Conservation (phyloP, 2,888 invertebrate species). For the Temnothorax rugatulus region DNA sequence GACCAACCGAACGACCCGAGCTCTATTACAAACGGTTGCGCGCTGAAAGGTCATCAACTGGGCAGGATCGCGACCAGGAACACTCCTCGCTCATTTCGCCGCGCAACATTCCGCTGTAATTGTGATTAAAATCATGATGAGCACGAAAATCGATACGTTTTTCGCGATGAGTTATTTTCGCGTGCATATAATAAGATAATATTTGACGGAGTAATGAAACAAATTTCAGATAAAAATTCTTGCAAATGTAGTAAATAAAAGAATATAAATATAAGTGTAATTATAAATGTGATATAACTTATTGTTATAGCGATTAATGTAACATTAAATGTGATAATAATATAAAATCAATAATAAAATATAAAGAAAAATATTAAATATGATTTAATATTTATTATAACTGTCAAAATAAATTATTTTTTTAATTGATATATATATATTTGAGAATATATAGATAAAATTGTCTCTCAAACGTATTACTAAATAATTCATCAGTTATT, state of each 20-base stretch:
- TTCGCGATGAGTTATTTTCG: neutral
- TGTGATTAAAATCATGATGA: constrained; percentile 15
- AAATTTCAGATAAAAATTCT: neutral
- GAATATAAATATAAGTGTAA: neutral
- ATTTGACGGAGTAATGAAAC: neutral
- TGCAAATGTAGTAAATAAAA: neutral
- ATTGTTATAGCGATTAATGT: neutral
- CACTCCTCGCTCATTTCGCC: constrained; percentile 7
- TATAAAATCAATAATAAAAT: constrained; percentile 6
- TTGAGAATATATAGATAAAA: neutral
- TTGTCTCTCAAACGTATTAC: neutral
- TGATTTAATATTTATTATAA: neutral
- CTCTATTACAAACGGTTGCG: constrained; percentile 53
- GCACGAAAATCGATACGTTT: neutral
- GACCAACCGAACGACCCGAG: neutral
- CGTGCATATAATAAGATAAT: neutral
- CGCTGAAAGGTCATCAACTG: constrained; percentile 68
- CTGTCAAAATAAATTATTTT: neutral
- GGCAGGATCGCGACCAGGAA: constrained; percentile 54
- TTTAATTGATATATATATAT: neutral
- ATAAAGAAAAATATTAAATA: neutral
- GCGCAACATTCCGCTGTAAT: neutral
- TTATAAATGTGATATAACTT: neutral
- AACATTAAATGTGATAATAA: neutral
- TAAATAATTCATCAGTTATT: neutral